Base-by-base conservation (phyloP, 2,113 vertebrate genomes). In the Silurus meridionalis region DNA sequence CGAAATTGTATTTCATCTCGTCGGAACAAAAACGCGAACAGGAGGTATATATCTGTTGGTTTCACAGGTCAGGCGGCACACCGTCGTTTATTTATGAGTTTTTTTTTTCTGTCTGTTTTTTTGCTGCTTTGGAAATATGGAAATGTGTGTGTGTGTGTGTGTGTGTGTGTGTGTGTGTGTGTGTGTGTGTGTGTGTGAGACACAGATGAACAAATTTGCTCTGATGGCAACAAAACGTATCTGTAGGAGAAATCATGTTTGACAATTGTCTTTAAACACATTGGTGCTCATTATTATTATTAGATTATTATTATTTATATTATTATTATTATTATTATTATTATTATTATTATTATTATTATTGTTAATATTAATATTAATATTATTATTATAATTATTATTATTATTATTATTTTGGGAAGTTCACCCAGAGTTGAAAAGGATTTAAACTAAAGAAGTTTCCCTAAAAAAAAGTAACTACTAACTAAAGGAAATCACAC, bases 61-160 rank as follows among this genome's bases (percentile, higher is more conserved):
- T 97, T 96, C 94, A 37, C 95, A 94, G 93, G 92, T 93, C 94
- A 95, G 96, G 94, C 92, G 93, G 91, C 92, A 92, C 95, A 97
- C 96, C 97, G 96, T 97, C 93, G 97, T 96, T 98, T 97, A 98
- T 98, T 97, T 99, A 98, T 98, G 96, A 97, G 95, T 85, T 88
- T 92, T 96, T 88, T 92, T 96, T 94, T 83, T 89, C 83, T 82
- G 82, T 83, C 88, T 86, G 37, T 91, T 95, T 96, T 90, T 91
- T 91, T 90, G 93, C 88, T 85, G 88, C 90, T 96, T 96, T 92
- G 96, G 96, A 96, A 97, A 96, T 97, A 98, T 97, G 96, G 96
- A 98, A 97, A 98, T 98, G 89, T 94, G 95, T 96, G 97, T 95
- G 72, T 75, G 72, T 75, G 72, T 53, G 72, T 53, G 72, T 53